These are phyloP conservation scores for Jaculus jaculus DNA, from an alignment of 2,113 vertebrate species.

Conservation along the genomic window DNA sequence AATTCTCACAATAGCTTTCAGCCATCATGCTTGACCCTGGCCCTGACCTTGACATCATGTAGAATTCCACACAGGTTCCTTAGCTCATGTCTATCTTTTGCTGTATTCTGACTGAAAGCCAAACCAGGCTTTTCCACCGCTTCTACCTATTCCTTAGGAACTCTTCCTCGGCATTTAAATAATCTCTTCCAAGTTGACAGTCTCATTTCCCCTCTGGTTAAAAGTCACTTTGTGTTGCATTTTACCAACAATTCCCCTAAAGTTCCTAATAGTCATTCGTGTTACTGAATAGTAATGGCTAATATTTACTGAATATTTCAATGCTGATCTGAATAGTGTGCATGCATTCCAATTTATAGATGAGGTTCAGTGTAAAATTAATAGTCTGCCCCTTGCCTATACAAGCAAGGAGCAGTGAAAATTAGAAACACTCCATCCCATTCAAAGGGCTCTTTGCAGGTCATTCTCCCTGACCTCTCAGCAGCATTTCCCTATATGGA, in stretches of 20 bases:
- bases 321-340: background rate
- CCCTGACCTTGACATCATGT: accelerated
- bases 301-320: background rate
- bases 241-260: background rate
- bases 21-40: accelerated
- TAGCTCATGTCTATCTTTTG: background rate
- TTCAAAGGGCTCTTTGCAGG: background rate
- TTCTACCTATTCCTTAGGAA: background rate
- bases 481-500: background rate
- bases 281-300: background rate
- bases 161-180: background rate
- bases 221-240: background rate
- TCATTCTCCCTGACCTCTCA: background rate
- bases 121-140: background rate
- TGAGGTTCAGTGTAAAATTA: background rate
- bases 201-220: background rate
- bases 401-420: background rate
- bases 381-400: background rate
- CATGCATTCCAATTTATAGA: background rate
- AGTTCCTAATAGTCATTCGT: background rate
- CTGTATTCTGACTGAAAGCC: background rate
- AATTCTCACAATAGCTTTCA: background rate
- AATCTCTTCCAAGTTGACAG: background rate
- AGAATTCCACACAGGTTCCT: background rate
- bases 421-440: background rate